phyloP scores from a whole-genome alignment of 2,797 vertebrate genomes.

The Rhyacichthys aspro region DNA sequence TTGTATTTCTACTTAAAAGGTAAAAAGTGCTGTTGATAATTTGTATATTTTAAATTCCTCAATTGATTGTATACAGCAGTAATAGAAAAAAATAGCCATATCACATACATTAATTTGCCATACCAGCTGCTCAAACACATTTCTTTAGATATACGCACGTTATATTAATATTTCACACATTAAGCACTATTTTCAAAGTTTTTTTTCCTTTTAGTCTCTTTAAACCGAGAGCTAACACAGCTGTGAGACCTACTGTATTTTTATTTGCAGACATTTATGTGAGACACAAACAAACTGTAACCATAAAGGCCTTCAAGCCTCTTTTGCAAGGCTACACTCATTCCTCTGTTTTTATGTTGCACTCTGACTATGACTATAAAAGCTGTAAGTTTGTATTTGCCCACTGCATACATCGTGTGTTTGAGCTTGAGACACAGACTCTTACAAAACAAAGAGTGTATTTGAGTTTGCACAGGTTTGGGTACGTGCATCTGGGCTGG shows the following conservation, averaged over 20 bases:
- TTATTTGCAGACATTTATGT: slow-evolving; percentile 1
- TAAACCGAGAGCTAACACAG: slow-evolving; percentile 4
- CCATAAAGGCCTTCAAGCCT: slow-evolving; percentile 5
- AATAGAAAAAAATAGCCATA: too few species aligned
- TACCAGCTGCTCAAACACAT: too few species aligned
- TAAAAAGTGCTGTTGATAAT: too few species aligned
- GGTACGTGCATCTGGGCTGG: slow-evolving; percentile 24
- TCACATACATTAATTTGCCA: too few species aligned
- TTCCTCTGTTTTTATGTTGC: slow-evolving; percentile 1
- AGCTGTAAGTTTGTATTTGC: slow-evolving; percentile 25
- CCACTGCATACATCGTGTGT: slow-evolving; percentile 32
- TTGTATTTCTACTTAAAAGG: too few species aligned
- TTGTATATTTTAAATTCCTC: too few species aligned
- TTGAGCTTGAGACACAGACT: slow-evolving; percentile 28
- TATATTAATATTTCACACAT: neutral
- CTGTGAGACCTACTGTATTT: slow-evolving; percentile 20
- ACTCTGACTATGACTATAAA: slow-evolving; percentile 9
- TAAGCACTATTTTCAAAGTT: neutral
- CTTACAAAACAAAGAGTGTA: slow-evolving; percentile 23
- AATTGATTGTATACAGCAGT: too few species aligned
- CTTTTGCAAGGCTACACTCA: slow-evolving; percentile 16
- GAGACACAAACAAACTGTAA: neutral
- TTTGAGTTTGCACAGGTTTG: slow-evolving; percentile 36
- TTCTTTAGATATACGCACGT: too few species aligned
- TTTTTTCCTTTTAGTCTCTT: neutral